Conservation (phyloP, 2,888 invertebrate species). For the Megaustenia siamemsis region DNA sequence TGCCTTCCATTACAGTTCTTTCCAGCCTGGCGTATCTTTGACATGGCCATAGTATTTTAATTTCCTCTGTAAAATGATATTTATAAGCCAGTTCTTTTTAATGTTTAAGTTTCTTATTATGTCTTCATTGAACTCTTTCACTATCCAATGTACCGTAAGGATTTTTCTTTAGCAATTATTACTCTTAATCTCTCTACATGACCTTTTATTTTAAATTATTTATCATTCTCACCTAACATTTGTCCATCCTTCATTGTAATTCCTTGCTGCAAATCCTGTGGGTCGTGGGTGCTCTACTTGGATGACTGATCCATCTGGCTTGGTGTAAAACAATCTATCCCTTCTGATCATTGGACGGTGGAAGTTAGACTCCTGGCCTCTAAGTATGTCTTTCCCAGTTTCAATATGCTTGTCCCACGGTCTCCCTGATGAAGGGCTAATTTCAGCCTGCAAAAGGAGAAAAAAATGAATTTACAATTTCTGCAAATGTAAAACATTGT, state of each 20-base stretch:
- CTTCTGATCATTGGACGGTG: conserved; percentile 71
- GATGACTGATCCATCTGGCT: conserved; percentile 64
- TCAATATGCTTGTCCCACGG: conserved; percentile 83
- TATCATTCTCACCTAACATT: conserved; percentile 83
- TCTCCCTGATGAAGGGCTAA: conserved; percentile 4
- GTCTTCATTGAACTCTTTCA: no score
- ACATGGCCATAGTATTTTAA: no score
- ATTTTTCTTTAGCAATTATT: no score
- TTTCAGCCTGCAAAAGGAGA: conserved; percentile 23
- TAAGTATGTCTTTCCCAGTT: conserved; percentile 85
- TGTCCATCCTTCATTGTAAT: conserved; percentile 63
- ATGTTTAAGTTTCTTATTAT: no score
- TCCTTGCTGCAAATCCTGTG: conserved; percentile 68
- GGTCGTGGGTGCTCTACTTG: conserved; percentile 62
- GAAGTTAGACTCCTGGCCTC: conserved; percentile 79
- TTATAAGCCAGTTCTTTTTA: no score
- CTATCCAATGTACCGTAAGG: no score
- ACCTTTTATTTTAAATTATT: neutral
- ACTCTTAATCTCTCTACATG: no score
- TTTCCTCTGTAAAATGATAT: no score
- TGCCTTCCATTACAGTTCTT: no score
- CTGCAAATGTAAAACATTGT: neutral
- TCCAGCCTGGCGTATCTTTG: no score
- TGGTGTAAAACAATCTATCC: conserved; percentile 67
- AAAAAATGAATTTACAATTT: neutral